phyloP scores from a whole-genome alignment of 2,113 vertebrate genomes.

The Leucopsar rothschildi region DNA sequence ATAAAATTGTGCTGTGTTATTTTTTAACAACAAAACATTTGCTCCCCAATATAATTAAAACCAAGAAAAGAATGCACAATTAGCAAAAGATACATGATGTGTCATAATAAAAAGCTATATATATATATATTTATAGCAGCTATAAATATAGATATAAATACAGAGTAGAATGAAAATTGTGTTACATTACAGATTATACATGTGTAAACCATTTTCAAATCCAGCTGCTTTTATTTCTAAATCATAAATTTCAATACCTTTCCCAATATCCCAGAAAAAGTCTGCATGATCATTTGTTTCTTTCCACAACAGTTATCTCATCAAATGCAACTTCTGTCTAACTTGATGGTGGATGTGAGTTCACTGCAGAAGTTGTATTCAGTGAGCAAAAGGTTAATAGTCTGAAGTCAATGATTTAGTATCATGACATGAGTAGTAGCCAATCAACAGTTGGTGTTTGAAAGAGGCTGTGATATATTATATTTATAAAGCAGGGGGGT shows the following conservation, averaged over 20 bases:
- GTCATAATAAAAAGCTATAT: not conserved
- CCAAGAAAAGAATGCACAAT: not conserved
- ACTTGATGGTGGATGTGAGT: not conserved
- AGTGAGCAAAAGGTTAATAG: not conserved
- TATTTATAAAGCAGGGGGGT: not conserved
- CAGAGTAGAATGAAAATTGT: slow-evolving; percentile 1
- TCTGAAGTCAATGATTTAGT: not conserved
- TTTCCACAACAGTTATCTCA: not conserved
- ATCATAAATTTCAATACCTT: slow-evolving; percentile 7
- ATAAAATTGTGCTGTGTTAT: not conserved
- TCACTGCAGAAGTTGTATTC: not conserved
- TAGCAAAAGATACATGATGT: not conserved
- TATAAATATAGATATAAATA: not conserved
- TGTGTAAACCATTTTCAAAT: slow-evolving; percentile 23
- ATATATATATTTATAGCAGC: no score
- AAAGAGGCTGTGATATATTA: not conserved
- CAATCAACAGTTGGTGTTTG: not conserved
- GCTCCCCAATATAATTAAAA: not conserved
- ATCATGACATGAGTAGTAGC: not conserved
- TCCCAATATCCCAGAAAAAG: not conserved
- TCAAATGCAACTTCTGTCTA: not conserved
- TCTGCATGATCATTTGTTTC: not conserved
- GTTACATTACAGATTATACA: not conserved
- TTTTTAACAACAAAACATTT: not conserved
- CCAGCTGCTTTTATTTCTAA: slow-evolving; percentile 1